A percentile compares a stretch with the other conserved stretches of the same genome.
phyloP scores from a whole-genome alignment of 1,140 invertebrate genomes.

The Mycetomoellerius zeteki region DNA sequence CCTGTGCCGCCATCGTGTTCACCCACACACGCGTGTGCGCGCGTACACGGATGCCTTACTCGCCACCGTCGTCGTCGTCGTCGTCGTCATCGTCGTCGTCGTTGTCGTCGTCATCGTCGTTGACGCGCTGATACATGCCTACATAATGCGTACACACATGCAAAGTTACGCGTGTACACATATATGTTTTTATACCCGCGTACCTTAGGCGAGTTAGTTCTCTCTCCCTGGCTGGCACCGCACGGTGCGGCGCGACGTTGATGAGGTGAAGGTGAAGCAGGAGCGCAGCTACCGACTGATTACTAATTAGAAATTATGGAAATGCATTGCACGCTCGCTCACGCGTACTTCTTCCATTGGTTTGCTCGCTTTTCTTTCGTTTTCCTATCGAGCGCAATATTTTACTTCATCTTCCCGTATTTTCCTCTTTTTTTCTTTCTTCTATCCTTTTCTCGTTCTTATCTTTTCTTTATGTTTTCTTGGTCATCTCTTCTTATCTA shows the following conservation, averaged over 20 bases:
- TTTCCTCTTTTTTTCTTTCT: not conserved
- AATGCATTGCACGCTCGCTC: constrained; percentile 58
- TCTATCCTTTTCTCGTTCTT: not conserved
- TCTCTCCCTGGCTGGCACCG: constrained; percentile 36
- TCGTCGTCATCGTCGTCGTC: no score
- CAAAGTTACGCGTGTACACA: constrained; percentile 36
- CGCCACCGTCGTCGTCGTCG: no score
- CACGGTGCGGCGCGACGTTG: constrained; percentile 60
- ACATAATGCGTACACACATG: constrained; percentile 43
- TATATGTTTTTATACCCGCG: constrained; percentile 38
- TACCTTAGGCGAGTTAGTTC: constrained; percentile 71
- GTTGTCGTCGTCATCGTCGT: no score
- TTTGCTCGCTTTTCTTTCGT: constrained; percentile 9
- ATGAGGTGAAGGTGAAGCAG: constrained; percentile 77
- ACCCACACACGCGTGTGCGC: constrained; percentile 67
- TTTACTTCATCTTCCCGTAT: not conserved
- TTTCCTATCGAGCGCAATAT: not conserved
- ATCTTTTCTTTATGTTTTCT: not conserved
- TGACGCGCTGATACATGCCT: constrained; percentile 39
- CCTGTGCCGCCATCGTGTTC: constrained; percentile 77
- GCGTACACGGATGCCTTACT: constrained; percentile 1
- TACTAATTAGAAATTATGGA: constrained; percentile 80
- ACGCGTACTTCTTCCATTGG: constrained; percentile 26
- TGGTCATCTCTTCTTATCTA: not conserved
- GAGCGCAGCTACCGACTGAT: constrained; percentile 75